Evolutionary conservation across 2,797 vertebrate genomes (phyloP).

Genomic region (Poeciliopsis paucimaculata): DNA sequence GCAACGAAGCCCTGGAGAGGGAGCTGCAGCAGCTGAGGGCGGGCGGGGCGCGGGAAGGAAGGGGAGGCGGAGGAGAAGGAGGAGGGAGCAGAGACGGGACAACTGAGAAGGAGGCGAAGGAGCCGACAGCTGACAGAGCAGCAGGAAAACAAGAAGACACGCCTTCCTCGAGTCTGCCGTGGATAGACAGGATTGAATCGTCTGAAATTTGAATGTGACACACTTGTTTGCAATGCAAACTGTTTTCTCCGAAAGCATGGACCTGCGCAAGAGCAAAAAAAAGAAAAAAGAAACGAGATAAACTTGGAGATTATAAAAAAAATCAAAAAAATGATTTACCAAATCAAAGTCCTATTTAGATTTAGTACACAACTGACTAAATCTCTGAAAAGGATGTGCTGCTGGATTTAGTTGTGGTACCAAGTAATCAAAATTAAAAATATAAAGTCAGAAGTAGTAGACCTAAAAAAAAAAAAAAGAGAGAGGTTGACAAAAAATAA

Average conservation of each 20-base stretch:
- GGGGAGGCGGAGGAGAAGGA: slow-evolving; percentile 68
- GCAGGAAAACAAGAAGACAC: slow-evolving; percentile 58
- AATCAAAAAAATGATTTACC: too few relatives aligned
- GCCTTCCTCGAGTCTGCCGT: slow-evolving; percentile 81
- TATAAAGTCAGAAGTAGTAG: not conserved
- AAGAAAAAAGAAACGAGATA: not conserved
- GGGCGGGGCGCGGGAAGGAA: slow-evolving; percentile 60
- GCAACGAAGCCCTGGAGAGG: slow-evolving; percentile 88
- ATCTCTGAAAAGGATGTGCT: not conserved
- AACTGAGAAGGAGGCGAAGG: slow-evolving; percentile 69
- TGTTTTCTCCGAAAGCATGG: slow-evolving; percentile 15
- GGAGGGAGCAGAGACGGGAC: slow-evolving; percentile 61
- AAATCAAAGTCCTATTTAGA: not conserved
- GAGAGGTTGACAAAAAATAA: not conserved
- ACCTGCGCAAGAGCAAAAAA: slow-evolving; percentile 18
- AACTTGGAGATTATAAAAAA: not conserved
- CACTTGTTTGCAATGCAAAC: slow-evolving; percentile 60
- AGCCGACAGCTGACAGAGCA: slow-evolving; percentile 49
- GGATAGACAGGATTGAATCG: slow-evolving; percentile 94
- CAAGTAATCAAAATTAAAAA: not conserved
- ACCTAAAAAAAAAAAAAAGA: not conserved
- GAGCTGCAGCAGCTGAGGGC: slow-evolving; percentile 84
- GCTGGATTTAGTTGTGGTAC: not conserved
- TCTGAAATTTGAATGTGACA: slow-evolving; percentile 90
- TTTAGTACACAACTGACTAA: not conserved